Evolutionary conservation across 2,113 vertebrate species (phyloP).

Genomic region (Bos javanicus): DNA sequence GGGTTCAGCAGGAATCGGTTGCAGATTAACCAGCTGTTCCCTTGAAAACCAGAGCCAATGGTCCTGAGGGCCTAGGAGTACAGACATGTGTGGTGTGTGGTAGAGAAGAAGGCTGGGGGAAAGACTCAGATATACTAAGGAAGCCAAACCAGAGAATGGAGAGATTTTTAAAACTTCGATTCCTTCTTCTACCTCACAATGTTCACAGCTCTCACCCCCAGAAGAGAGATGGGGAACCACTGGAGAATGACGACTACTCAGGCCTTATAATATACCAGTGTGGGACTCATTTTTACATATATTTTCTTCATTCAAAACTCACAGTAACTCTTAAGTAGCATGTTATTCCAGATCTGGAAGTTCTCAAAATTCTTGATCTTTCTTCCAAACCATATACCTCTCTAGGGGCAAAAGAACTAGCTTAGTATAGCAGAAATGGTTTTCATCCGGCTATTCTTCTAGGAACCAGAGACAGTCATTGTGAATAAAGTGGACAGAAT

Average conservation of each 20-base stretch:
- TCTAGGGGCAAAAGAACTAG: background rate
- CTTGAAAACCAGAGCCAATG: background rate
- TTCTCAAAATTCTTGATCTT: constrained; percentile 23
- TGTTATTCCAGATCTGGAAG: background rate
- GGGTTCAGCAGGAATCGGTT: background rate
- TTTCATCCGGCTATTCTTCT: background rate
- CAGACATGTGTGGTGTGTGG: background rate
- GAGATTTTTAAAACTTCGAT: background rate
- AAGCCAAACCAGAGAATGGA: background rate
- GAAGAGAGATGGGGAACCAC: background rate
- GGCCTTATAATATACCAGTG: background rate
- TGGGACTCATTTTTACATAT: background rate
- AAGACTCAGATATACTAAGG: background rate
- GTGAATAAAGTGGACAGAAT: background rate
- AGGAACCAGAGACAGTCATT: background rate
- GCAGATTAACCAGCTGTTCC: background rate
- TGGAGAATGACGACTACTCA: background rate
- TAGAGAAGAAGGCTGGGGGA: no score
- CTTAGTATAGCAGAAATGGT: background rate
- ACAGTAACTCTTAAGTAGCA: background rate
- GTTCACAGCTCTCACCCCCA: background rate
- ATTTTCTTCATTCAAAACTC: background rate
- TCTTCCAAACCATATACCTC: background rate
- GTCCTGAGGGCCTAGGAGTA: background rate
- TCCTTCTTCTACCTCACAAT: background rate